These are phyloP conservation scores for Terrapene triunguis DNA, from an alignment of 2,113 vertebrate genomes.

Conservation along the genomic window DNA sequence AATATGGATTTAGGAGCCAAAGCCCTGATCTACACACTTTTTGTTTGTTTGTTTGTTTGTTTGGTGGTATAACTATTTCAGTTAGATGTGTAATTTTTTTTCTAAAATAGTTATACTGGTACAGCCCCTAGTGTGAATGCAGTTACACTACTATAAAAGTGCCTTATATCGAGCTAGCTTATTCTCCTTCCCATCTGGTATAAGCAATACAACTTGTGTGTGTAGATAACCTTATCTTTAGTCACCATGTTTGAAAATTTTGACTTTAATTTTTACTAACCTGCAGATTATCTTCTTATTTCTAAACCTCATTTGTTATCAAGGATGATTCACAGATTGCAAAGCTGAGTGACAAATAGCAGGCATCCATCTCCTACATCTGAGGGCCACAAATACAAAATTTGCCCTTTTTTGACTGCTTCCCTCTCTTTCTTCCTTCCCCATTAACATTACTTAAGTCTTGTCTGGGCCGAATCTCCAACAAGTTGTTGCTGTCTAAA, in stretches of 20 bases:
- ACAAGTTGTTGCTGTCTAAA: neutral
- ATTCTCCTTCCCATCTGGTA: neutral
- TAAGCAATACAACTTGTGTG: neutral
- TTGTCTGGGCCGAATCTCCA: neutral
- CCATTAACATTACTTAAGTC: neutral
- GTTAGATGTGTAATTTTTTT: neutral
- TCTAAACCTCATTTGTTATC: neutral
- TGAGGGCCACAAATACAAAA: neutral
- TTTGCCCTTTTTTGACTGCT: constrained; percentile 2
- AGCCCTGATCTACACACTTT: too few species aligned
- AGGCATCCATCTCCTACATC: neutral
- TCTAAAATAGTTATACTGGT: neutral
- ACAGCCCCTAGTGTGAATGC: neutral
- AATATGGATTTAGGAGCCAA: too few species aligned
- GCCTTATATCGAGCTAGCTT: neutral
- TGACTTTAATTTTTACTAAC: neutral
- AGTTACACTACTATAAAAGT: neutral
- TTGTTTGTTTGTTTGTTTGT: too few species aligned
- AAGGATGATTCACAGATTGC: neutral
- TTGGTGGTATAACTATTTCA: too few species aligned
- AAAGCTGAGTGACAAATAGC: neutral
- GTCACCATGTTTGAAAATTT: neutral
- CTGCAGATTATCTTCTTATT: neutral
- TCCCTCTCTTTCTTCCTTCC: neutral
- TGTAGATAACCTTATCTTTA: neutral